These are phyloP conservation scores for Mythimna ferrago DNA, from an alignment of 2,888 invertebrate species.

Conservation along the genomic window DNA sequence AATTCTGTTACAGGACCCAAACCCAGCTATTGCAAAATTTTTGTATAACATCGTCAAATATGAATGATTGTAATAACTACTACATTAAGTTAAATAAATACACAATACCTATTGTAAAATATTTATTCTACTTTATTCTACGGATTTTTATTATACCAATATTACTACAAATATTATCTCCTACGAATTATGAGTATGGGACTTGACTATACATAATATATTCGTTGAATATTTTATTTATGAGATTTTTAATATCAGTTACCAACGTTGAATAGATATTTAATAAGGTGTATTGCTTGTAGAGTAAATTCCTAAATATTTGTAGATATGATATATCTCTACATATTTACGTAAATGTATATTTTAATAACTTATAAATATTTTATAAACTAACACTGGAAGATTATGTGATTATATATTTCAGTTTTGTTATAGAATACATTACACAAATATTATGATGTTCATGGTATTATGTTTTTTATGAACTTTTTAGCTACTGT, in stretches of 20 bases:
- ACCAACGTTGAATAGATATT: neutral
- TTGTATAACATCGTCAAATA: constrained; percentile 71
- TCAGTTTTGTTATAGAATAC: constrained; percentile 42
- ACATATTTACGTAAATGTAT: constrained; percentile 3
- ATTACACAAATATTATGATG: neutral
- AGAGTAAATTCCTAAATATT: neutral
- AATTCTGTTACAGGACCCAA: constrained; percentile 77
- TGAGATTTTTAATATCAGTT: neutral
- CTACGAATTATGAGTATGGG: constrained; percentile 1
- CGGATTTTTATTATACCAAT: neutral
- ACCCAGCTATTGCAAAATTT: constrained; percentile 82
- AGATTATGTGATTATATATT: constrained; percentile 83
- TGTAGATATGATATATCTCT: neutral
- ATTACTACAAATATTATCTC: neutral
- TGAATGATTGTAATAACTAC: constrained; percentile 72
- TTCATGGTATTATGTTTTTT: neutral
- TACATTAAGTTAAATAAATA: constrained; percentile 11
- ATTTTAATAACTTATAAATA: neutral
- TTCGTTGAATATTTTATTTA: constrained; percentile 31
- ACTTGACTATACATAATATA: constrained; percentile 8
- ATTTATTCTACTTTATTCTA: constrained; percentile 29
- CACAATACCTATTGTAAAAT: constrained; percentile 12
- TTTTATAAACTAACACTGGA: constrained; percentile 75
- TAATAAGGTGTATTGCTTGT: neutral
- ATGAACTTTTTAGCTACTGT: neutral